Conservation (phyloP, 2,888 invertebrate genomes). For the Doris montereyensis region DNA sequence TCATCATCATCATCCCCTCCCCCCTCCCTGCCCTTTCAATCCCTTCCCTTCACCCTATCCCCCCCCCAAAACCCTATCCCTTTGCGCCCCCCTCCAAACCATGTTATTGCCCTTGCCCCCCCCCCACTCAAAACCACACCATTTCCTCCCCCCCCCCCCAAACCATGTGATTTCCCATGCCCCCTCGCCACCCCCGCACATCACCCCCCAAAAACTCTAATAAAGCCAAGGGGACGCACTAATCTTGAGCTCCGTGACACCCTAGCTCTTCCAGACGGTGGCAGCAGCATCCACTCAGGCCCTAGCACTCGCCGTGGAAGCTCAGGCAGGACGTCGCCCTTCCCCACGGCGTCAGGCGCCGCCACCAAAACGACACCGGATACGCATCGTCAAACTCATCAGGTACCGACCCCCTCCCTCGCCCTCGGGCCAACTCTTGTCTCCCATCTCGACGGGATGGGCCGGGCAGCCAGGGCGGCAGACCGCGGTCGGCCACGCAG, state of each 20-base stretch:
- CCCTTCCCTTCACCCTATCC: too few relatives aligned
- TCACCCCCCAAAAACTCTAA: too few relatives aligned
- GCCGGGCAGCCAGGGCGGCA: not conserved
- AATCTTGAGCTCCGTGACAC: slow-evolving; percentile 69
- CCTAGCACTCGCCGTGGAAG: slow-evolving; percentile 49
- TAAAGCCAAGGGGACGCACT: slow-evolving; percentile 69
- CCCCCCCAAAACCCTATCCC: too few relatives aligned
- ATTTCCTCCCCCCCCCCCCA: too few relatives aligned
- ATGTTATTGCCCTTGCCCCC: too few relatives aligned
- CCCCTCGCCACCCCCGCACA: too few relatives aligned
- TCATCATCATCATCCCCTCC: too few relatives aligned
- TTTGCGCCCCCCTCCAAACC: too few relatives aligned
- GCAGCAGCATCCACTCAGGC: slow-evolving; percentile 49
- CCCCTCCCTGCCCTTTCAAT: too few relatives aligned
- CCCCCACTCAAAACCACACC: too few relatives aligned
- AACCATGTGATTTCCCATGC: too few relatives aligned
- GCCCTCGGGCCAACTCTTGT: not conserved
- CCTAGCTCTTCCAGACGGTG: slow-evolving; percentile 50
- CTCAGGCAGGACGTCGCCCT: slow-evolving; percentile 49
- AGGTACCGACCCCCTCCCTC: slow-evolving; percentile 52
- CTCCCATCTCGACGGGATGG: not conserved
- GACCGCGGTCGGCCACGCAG: not conserved
- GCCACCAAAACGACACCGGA: slow-evolving; percentile 57
- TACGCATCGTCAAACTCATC: slow-evolving; percentile 65
- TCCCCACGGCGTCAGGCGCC: slow-evolving; percentile 44